Base-by-base conservation (phyloP, 2,797 vertebrate genomes). In the Bradypus variegatus region DNA sequence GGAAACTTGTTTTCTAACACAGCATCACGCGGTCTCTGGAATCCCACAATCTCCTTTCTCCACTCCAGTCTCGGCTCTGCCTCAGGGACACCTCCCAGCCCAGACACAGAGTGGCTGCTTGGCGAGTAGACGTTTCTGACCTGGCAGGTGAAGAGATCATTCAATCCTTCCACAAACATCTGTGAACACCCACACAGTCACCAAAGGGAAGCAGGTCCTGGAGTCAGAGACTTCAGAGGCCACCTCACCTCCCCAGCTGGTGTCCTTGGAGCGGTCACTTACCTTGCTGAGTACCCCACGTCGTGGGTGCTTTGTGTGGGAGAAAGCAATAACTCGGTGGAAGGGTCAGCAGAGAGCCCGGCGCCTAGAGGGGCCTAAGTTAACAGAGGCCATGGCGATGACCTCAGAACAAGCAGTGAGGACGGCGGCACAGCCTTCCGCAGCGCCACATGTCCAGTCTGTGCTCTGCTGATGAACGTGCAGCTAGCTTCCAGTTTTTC, bases 371-470 rank as follows among this genome's bases (percentile, higher is more conserved):
- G 65, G 31, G 27, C 2, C 29, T 27, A 45, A 25, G 4, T 21
- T 21, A 33, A 33, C 33, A 36, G 18, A 19, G 36, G 69, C 60
- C 53, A 23, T 0, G 0, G 8, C 23, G 36, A 6, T 58, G 6
- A 16, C 29, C 48, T 77, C 77, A 70, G 23, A 76, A 62, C 25
- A 36, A 72, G 78, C 4, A 25, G 6, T 36, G 10, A 21, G 41
- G 15, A 80, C 4, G 36, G 65, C 2, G 2, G 2, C 3, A 1
- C 3, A 4, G 60, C 75, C 60, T 29, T 50, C 48, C 7, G 0
- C 0, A 25, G 84, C 7, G 9, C 0, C 14, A 25, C 48, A 27
- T 2, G 4, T 4, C 1, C 18, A 29, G 58, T 50, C 29, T 27
- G 5, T 33, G 5, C 3, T 5, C 72, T 2, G 11, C 18, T 36